A percentile compares a stretch with the other conserved stretches of the same genome.
Conservation (phyloP, 2,113 vertebrate species). For the Charina bottae region DNA sequence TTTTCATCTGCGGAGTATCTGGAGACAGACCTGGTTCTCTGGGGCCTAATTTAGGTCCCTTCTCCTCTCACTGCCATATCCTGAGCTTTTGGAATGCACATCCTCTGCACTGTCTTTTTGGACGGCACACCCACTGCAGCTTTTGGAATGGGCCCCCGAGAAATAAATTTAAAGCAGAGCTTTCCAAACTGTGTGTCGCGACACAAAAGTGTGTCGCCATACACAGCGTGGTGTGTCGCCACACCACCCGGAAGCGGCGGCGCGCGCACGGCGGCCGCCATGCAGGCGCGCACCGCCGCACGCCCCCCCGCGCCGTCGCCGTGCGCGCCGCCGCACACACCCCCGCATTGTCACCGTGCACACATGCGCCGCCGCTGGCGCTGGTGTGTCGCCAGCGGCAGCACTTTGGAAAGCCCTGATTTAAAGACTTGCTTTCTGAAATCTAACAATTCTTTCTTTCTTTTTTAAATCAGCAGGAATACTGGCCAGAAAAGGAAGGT, state of each 20-base stretch:
- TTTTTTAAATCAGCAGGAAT: slow-evolving; percentile 1
- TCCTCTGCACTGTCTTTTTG: background rate
- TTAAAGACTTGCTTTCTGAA: slow-evolving; percentile 16
- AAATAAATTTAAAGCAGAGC: background rate
- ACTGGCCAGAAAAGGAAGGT: background rate
- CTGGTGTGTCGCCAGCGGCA: too few relatives aligned
- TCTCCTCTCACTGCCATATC: background rate
- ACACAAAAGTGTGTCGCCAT: too few relatives aligned
- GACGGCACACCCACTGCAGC: background rate
- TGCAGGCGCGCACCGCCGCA: too few relatives aligned
- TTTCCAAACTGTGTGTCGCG: too few relatives aligned
- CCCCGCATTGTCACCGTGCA: too few relatives aligned
- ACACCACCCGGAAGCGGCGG: too few relatives aligned
- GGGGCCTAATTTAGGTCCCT: background rate
- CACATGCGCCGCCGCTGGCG: too few relatives aligned
- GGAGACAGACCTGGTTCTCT: background rate
- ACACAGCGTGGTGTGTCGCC: too few relatives aligned
- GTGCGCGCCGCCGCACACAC: too few relatives aligned
- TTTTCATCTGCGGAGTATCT: slow-evolving; percentile 2
- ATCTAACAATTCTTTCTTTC: background rate
- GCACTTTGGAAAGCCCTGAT: too few relatives aligned
- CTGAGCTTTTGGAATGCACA: background rate
- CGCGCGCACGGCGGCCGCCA: too few relatives aligned
- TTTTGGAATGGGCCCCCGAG: background rate
- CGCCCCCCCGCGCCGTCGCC: too few relatives aligned